Evolutionary conservation across 2,113 vertebrate genomes (phyloP).

Genomic region (Notechis scutatus): DNA sequence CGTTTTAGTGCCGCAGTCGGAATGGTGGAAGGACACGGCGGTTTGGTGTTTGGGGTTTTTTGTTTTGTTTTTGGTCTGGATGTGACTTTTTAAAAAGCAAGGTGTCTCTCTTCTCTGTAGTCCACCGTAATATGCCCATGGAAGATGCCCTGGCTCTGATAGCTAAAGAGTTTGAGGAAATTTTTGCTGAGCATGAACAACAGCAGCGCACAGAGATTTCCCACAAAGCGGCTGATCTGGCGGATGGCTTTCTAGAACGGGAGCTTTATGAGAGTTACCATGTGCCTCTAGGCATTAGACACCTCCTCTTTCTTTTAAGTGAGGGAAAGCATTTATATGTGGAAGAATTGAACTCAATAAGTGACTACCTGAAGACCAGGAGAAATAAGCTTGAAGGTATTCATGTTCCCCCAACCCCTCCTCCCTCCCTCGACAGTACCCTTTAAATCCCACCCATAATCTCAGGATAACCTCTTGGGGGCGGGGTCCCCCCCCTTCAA

Average conservation of each 20-base stretch:
- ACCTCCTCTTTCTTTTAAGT: slow-evolving; percentile 70
- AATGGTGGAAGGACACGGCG: neutral
- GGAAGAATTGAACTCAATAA: slow-evolving; percentile 67
- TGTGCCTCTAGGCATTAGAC: slow-evolving; percentile 63
- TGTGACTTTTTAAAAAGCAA: slow-evolving; percentile 31
- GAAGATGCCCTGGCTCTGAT: slow-evolving; percentile 75
- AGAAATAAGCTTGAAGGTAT: slow-evolving; percentile 70
- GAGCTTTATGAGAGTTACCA: slow-evolving; percentile 62
- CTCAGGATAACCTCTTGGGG: neutral
- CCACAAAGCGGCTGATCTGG: slow-evolving; percentile 69
- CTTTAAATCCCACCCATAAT: slow-evolving; percentile 16
- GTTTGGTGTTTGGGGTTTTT: slow-evolving; percentile 1
- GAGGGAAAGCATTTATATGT: slow-evolving; percentile 69
- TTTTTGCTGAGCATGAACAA: slow-evolving; percentile 56
- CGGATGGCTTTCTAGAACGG: slow-evolving; percentile 69
- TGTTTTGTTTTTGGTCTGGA: neutral
- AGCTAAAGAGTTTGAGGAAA: slow-evolving; percentile 64
- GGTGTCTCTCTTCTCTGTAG: slow-evolving; percentile 56
- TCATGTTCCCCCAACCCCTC: neutral
- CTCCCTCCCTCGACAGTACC: neutral
- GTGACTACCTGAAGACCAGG: slow-evolving; percentile 62
- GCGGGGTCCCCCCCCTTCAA: neutral
- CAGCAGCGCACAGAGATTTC: slow-evolving; percentile 67
- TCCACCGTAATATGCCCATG: slow-evolving; percentile 73
- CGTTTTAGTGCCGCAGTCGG: neutral